These are phyloP conservation scores for Pangasius larnaudii DNA, from an alignment of 2,797 vertebrate species.

Conservation along the genomic window DNA sequence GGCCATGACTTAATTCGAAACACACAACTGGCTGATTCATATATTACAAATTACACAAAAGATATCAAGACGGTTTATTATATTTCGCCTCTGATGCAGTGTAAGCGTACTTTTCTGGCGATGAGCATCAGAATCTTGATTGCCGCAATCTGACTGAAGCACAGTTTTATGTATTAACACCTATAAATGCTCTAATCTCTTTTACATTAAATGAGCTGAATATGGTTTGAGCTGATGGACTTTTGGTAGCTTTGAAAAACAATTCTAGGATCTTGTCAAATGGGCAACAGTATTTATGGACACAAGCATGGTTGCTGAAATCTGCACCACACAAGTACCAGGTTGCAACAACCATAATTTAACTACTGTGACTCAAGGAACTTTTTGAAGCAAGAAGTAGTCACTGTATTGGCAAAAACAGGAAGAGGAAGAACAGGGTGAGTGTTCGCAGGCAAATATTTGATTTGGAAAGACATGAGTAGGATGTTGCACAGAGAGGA, in stretches of 20 bases:
- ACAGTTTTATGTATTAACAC: not conserved
- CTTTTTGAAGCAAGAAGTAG: not conserved
- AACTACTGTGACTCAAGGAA: not conserved
- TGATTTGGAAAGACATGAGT: not conserved
- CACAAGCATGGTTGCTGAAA: too few relatives aligned
- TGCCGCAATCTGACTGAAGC: not conserved
- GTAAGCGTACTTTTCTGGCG: not conserved
- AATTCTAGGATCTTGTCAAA: not conserved
- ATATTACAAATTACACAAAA: not conserved
- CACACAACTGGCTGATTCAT: not conserved
- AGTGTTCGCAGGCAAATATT: not conserved
- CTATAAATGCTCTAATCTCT: not conserved
- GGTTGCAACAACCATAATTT: not conserved
- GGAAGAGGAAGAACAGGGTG: not conserved
- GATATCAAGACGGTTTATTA: not conserved
- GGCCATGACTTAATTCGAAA: not conserved
- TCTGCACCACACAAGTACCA: not conserved
- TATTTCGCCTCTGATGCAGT: not conserved
- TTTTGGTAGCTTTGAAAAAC: not conserved
- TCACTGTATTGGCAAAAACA: not conserved
- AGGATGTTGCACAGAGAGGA: not conserved
- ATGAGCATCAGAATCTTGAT: not conserved
- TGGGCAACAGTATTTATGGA: not conserved
- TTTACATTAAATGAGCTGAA: not conserved
- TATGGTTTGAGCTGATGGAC: not conserved